Evolutionary conservation across 2,888 invertebrate genomes (phyloP).

Genomic region (Scelioninae gen. 1): DNA sequence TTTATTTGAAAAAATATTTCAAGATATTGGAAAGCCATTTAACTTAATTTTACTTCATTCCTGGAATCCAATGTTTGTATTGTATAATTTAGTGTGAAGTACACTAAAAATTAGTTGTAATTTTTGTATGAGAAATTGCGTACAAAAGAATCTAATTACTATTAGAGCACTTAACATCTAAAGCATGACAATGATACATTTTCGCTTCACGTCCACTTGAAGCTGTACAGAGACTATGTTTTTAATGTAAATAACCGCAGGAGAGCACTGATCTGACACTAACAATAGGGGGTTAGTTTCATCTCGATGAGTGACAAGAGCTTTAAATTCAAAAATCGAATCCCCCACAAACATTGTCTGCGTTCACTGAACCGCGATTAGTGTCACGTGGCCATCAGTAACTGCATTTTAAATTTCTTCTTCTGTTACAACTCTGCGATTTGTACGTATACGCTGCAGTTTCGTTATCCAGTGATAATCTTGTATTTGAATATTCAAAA

Average conservation of each 20-base stretch:
- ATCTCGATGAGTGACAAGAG: constrained; percentile 71
- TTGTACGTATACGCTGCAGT: constrained; percentile 13
- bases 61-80: no score
- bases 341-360: constrained; percentile 79
- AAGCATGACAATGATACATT: neutral
- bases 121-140: no score
- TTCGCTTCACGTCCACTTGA: constrained; percentile 11
- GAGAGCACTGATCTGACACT: constrained; percentile 37
- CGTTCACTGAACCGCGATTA: constrained; percentile 77
- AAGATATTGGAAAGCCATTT: no score
- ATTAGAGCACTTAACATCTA: neutral
- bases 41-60: no score
- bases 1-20: no score
- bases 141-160: no score
- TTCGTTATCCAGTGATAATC: constrained; percentile 19
- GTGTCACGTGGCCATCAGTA: constrained; percentile 75
- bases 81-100: no score
- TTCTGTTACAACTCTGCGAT: constrained; percentile 19
- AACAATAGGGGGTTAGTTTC: constrained; percentile 71
- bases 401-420: constrained; percentile 64
- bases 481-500: neutral
- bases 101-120: no score
- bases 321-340: constrained; percentile 84
- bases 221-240: constrained; percentile 33
- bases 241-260: constrained; percentile 64